phyloP scores from a whole-genome alignment of 2,888 invertebrate genomes.

The Laothoe populi region DNA sequence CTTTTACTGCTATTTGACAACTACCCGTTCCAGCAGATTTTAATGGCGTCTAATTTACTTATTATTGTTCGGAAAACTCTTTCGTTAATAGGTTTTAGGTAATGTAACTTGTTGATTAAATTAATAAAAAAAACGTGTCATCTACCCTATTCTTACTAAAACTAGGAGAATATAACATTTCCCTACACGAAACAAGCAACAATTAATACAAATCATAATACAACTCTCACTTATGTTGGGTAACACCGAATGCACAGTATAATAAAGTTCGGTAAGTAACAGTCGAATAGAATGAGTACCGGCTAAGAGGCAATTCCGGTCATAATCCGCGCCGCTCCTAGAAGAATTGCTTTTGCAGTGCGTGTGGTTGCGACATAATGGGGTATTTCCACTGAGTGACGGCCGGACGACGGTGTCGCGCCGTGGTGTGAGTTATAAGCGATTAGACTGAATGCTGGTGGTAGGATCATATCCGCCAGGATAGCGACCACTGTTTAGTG shows the following conservation, averaged over 20 bases:
- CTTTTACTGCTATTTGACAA: too few species aligned
- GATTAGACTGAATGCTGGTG: too few species aligned
- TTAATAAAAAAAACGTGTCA: too few species aligned
- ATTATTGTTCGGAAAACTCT: too few species aligned
- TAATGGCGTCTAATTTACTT: too few species aligned
- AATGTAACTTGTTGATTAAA: too few species aligned
- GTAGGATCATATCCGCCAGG: too few species aligned
- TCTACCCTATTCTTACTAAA: too few species aligned
- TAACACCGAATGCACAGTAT: conserved; percentile 1
- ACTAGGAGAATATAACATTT: too few species aligned
- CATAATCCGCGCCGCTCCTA: conserved; percentile 70
- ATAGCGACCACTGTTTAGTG: too few species aligned
- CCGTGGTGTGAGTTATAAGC: conserved; percentile 38
- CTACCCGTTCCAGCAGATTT: too few species aligned
- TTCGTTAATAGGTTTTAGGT: too few species aligned
- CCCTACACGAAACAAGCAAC: background rate
- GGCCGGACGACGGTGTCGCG: conserved; percentile 58
- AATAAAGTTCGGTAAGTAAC: conserved; percentile 21
- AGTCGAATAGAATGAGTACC: conserved; percentile 39
- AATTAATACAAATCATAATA: background rate
- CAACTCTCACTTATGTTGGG: background rate
- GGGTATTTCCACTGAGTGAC: conserved; percentile 79
- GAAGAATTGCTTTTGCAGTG: conserved; percentile 72
- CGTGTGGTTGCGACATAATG: conserved; percentile 79
- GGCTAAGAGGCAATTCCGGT: conserved; percentile 68